phyloP scores from a whole-genome alignment of 2,113 vertebrate genomes.

The Boulengeromyrus knoepffleri region DNA sequence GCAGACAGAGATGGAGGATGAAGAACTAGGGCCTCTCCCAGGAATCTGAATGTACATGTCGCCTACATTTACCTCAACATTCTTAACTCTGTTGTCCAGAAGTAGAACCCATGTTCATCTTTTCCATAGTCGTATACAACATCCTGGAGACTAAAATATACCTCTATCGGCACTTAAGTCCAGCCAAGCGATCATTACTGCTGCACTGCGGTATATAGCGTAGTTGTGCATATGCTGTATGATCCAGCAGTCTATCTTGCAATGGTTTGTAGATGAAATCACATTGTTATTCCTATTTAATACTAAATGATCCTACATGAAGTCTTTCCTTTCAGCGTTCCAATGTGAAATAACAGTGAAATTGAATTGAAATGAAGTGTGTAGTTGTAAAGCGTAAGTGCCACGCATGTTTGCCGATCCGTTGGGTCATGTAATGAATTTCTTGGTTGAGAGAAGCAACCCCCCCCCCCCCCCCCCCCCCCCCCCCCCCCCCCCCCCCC shows the following conservation, averaged over 20 bases:
- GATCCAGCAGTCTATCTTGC: neutral
- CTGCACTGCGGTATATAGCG: neutral
- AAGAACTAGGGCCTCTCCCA: neutral
- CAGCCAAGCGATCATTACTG: neutral
- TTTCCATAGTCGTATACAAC: neutral
- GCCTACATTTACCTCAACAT: neutral
- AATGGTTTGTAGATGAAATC: neutral
- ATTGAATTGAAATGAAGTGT: neutral
- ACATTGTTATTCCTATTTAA: neutral
- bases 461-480: too few species aligned
- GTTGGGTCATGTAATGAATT: neutral
- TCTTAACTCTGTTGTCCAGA: neutral
- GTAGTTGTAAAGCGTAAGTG: neutral
- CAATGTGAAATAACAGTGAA: neutral
- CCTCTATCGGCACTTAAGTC: neutral
- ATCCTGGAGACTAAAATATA: neutral
- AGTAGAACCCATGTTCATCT: neutral
- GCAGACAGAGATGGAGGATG: neutral
- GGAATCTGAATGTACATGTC: neutral
- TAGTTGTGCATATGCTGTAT: neutral
- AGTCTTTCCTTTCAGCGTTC: neutral
- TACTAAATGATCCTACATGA: neutral
- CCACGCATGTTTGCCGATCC: neutral
- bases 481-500: too few species aligned
- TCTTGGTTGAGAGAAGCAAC: neutral